Conservation (phyloP, 1,140 invertebrate species). For the Drosophila suzukii region DNA sequence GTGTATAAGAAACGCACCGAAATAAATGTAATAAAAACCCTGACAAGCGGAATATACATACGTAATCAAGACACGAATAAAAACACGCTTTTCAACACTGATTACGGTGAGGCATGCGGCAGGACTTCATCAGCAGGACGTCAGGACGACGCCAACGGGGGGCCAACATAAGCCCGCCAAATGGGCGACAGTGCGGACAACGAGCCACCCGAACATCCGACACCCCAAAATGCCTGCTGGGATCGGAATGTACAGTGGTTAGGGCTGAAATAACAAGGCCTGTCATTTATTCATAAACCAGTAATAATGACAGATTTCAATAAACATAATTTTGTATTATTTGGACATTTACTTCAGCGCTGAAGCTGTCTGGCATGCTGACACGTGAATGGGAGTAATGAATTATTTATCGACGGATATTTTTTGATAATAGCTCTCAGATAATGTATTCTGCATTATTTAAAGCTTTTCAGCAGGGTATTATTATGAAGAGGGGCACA, state of each 20-base stretch:
- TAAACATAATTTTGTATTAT: slow-evolving; percentile 27
- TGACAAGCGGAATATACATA: slow-evolving; percentile 33
- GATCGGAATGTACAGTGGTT: slow-evolving; percentile 25
- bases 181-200: slow-evolving; percentile 59
- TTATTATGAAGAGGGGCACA: neutral
- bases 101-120: slow-evolving; percentile 59
- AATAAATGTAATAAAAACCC: slow-evolving; percentile 71
- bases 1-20: slow-evolving; percentile 43
- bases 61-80: slow-evolving; percentile 43
- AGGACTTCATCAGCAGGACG: slow-evolving; percentile 62
- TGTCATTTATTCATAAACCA: slow-evolving; percentile 35
- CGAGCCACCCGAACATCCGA: slow-evolving; percentile 1
- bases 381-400: neutral
- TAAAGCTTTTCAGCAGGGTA: neutral
- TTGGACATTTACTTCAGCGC: slow-evolving; percentile 1
- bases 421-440: neutral
- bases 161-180: slow-evolving; percentile 50
- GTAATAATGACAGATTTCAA: slow-evolving; percentile 35
- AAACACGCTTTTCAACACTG: slow-evolving; percentile 67
- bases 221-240: neutral
- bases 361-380: neutral
- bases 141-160: slow-evolving; percentile 36
- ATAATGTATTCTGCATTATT: neutral
- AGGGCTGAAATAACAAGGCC: slow-evolving; percentile 17
- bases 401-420: slow-evolving; percentile 26